Evolutionary conservation across 2,888 invertebrate genomes (phyloP).

Genomic region (Lucinisca nassula): DNA sequence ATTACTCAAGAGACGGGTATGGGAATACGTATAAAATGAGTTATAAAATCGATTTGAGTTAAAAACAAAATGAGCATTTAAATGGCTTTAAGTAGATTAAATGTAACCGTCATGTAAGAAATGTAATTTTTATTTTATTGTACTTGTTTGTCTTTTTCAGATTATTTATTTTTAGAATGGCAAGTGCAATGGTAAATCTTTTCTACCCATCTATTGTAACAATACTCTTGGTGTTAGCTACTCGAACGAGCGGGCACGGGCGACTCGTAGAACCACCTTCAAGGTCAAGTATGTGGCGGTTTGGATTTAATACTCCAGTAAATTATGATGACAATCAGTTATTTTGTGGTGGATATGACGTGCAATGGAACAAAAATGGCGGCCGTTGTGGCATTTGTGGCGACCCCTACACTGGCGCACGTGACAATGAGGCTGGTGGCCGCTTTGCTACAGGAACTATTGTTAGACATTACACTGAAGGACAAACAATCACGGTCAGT

Average conservation of each 20-base stretch:
- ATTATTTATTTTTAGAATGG: slow-evolving; percentile 22
- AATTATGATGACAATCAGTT: slow-evolving; percentile 72
- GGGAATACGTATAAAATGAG: background rate
- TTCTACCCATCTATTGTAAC: background rate
- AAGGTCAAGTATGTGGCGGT: slow-evolving; percentile 74
- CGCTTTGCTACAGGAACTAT: slow-evolving; percentile 68
- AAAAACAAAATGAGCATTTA: background rate
- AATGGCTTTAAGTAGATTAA: background rate
- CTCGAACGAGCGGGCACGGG: slow-evolving; percentile 58
- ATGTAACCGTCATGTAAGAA: background rate
- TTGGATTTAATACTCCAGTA: slow-evolving; percentile 63
- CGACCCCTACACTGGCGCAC: slow-evolving; percentile 62
- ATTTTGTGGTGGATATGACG: slow-evolving; percentile 71
- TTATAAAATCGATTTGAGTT: background rate
- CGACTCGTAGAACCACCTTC: slow-evolving; percentile 70
- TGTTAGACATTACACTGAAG: slow-evolving; percentile 59
- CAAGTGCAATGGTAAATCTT: slow-evolving; percentile 33
- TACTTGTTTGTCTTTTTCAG: slow-evolving; percentile 10
- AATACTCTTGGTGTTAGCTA: slow-evolving; percentile 15
- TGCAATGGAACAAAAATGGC: slow-evolving; percentile 67
- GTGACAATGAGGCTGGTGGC: slow-evolving; percentile 72
- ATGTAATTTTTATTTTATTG: background rate
- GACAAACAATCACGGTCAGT: slow-evolving; percentile 57
- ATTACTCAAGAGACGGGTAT: background rate
- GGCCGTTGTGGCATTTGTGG: slow-evolving; percentile 71